Conservation (phyloP, 2,888 invertebrate genomes). For the Diabrotica balteata region DNA sequence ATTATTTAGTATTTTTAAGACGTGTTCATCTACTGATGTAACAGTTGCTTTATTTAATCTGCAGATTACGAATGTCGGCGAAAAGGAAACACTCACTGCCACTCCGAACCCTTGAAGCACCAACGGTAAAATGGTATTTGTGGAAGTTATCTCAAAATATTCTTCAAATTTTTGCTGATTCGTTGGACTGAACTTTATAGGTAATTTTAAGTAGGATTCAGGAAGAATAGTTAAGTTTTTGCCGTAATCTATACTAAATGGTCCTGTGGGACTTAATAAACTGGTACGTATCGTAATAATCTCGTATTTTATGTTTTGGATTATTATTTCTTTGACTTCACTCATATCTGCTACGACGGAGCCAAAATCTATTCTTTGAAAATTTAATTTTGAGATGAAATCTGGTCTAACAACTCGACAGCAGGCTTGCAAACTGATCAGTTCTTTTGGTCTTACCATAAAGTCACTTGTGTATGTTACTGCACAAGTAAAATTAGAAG, state of each 20-base stretch:
- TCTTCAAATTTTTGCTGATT: conserved; percentile 35
- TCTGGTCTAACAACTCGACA: conserved; percentile 43
- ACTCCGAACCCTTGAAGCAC: conserved; percentile 40
- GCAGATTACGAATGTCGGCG: conserved; percentile 38
- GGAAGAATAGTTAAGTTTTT: conserved; percentile 35
- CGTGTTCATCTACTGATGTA: conserved; percentile 34
- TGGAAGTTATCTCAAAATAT: conserved; percentile 42
- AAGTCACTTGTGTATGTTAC: conserved; percentile 37
- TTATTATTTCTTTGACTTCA: conserved; percentile 32
- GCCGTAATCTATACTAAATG: conserved; percentile 36
- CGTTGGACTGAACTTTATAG: conserved; percentile 38
- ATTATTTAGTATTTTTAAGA: conserved; percentile 37
- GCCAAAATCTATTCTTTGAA: conserved; percentile 44
- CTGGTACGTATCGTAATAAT: conserved; percentile 33
- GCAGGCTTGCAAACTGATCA: conserved; percentile 35
- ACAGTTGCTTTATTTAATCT: conserved; percentile 34
- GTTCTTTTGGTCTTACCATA: conserved; percentile 34
- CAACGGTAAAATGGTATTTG: conserved; percentile 38
- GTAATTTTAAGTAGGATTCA: conserved; percentile 40
- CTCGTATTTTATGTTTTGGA: conserved; percentile 44
- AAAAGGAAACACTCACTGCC: conserved; percentile 31
- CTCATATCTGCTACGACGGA: conserved; percentile 40
- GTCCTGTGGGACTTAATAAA: conserved; percentile 39
- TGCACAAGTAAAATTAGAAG: conserved; percentile 38
- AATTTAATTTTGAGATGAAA: conserved; percentile 41